These are phyloP conservation scores for Mesochorus sp. DNA, from an alignment of 2,888 invertebrate genomes.

Conservation along the genomic window DNA sequence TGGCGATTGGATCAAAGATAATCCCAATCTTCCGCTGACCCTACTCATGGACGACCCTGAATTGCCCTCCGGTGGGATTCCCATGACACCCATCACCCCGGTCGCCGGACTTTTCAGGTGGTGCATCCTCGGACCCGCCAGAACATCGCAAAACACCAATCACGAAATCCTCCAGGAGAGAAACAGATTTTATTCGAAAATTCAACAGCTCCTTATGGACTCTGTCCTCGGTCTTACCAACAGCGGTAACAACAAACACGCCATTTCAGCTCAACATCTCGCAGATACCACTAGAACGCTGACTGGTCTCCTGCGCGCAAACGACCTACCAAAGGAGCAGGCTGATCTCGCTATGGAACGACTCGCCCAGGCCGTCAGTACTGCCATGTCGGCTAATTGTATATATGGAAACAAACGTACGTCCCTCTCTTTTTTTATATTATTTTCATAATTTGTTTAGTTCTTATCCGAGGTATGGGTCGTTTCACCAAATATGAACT, in stretches of 20 bases:
- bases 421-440: slow-evolving; percentile 52
- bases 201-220: slow-evolving; percentile 79
- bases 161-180: slow-evolving; percentile 62
- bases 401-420: slow-evolving; percentile 91
- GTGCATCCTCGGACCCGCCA: slow-evolving; percentile 78
- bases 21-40: slow-evolving; percentile 77
- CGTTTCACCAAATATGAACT: too few relatives aligned
- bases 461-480: too few relatives aligned
- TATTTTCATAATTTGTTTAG: too few relatives aligned
- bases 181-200: slow-evolving; percentile 76
- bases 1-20: slow-evolving; percentile 80
- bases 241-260: slow-evolving; percentile 77
- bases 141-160: slow-evolving; percentile 63
- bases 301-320: slow-evolving; percentile 68
- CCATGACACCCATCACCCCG: slow-evolving; percentile 92
- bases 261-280: slow-evolving; percentile 80
- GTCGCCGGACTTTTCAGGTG: slow-evolving; percentile 88
- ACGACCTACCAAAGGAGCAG: slow-evolving; percentile 65
- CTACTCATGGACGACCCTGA: slow-evolving; percentile 83
- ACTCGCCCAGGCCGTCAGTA: slow-evolving; percentile 92
- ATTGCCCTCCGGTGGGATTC: slow-evolving; percentile 90
- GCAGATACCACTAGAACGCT: slow-evolving; percentile 76
- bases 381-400: slow-evolving; percentile 90
- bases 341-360: slow-evolving; percentile 85
- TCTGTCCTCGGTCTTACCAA: slow-evolving; percentile 77